Percentiles rank a stretch among this genome's conserved stretches.
phyloP scores from a whole-genome alignment of 1,140 invertebrate species.

The Teleogryllus occipitalis region DNA sequence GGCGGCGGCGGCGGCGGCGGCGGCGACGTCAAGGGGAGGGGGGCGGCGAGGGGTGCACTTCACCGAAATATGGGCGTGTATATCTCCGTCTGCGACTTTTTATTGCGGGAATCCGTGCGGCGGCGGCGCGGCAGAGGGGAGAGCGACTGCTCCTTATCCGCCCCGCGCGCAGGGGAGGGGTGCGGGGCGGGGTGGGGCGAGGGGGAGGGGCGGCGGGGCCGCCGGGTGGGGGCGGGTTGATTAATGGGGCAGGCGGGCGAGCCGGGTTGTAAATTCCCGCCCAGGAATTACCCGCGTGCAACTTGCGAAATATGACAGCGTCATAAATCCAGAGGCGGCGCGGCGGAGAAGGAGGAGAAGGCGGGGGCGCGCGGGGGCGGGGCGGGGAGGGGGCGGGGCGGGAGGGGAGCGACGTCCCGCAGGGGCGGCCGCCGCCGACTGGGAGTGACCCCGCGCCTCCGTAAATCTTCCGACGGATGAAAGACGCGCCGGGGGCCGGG shows the following conservation, averaged over 20 bases:
- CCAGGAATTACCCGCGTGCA: constrained; percentile 37
- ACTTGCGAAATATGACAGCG: constrained; percentile 37
- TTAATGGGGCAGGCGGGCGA: constrained; percentile 34
- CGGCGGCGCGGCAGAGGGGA: too few relatives aligned
- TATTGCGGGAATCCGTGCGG: too few relatives aligned
- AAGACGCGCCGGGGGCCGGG: neutral
- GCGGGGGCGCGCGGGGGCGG: neutral
- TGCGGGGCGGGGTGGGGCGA: too few relatives aligned
- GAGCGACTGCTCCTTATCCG: too few relatives aligned
- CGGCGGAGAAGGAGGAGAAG: neutral
- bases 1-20: too few relatives aligned
- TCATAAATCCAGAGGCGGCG: constrained; percentile 31
- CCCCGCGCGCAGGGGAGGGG: too few relatives aligned
- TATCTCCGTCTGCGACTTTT: too few relatives aligned
- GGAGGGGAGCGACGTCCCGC: constrained; percentile 9
- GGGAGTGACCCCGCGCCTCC: neutral
- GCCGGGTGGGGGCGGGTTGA: constrained; percentile 22
- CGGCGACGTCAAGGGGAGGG: too few relatives aligned
- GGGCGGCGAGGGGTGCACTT: too few relatives aligned
- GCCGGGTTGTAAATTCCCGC: constrained; percentile 34
- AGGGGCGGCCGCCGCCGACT: neutral
- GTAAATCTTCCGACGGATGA: neutral
- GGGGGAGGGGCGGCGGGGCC: too few relatives aligned
- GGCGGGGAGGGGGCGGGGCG: too few relatives aligned
- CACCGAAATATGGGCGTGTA: too few relatives aligned